Conservation (phyloP, 2,888 invertebrate genomes). For the Aspidapion aeneum region DNA sequence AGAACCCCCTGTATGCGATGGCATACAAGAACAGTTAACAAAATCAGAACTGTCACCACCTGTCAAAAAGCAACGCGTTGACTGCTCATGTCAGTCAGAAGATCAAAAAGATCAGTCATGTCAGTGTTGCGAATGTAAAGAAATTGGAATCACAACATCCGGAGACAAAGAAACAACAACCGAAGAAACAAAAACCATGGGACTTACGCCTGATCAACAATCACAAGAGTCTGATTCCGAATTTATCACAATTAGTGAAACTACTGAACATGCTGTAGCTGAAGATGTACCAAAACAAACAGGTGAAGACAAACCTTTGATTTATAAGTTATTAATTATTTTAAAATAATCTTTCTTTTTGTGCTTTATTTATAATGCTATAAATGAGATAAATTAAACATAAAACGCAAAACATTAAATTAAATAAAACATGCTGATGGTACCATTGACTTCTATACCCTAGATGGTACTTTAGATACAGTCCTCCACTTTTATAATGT, state of each 20-base stretch:
- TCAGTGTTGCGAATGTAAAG: conserved; percentile 36
- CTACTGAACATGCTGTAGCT: conserved; percentile 14
- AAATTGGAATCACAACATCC: conserved; percentile 31
- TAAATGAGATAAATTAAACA: no score
- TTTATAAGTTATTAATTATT: no score
- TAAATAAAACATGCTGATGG: no score
- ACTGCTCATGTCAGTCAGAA: conserved; percentile 32
- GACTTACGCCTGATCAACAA: conserved; percentile 15
- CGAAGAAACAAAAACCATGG: conserved; percentile 23
- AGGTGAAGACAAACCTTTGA: conserved; percentile 16
- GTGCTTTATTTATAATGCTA: no score
- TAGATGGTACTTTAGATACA: no score
- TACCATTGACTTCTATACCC: no score
- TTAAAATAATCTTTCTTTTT: no score
- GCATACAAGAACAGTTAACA: no score
- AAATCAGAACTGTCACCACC: not conserved
- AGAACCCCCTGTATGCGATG: no score
- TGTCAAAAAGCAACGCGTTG: conserved; percentile 8
- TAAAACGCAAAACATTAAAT: no score
- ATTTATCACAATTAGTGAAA: conserved; percentile 23
- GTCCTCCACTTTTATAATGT: no score
- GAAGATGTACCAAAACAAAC: conserved; percentile 1
- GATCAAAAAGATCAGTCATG: conserved; percentile 32
- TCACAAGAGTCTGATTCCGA: conserved; percentile 23
- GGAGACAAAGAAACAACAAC: conserved; percentile 30